Evolutionary conservation across 2,888 invertebrate genomes (phyloP).

Genomic region (Coecobrya sp.): DNA sequence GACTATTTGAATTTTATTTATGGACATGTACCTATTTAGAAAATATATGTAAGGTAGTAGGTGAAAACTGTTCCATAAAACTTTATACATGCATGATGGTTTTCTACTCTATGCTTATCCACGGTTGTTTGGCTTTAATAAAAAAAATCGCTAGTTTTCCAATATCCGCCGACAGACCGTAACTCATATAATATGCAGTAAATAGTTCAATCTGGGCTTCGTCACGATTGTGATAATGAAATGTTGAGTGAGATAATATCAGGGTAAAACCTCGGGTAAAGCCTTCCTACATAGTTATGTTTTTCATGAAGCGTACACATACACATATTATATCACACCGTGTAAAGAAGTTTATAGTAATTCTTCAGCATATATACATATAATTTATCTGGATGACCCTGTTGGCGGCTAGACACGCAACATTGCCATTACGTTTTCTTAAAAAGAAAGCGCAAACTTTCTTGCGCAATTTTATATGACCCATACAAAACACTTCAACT

Average conservation of each 20-base stretch:
- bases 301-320: too few species aligned
- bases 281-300: too few species aligned
- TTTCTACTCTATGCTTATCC: background rate
- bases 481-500: background rate
- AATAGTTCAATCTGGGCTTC: background rate
- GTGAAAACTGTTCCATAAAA: background rate
- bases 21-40: background rate
- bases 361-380: background rate
- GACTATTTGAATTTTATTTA: background rate
- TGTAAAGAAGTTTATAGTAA: too few species aligned
- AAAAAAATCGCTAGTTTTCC: background rate
- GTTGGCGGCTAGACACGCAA: conserved; percentile 31
- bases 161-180: background rate
- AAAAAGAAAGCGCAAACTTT: conserved; percentile 2
- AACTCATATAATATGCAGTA: background rate
- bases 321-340: too few species aligned
- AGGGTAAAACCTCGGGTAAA: too few species aligned
- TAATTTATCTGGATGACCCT: conserved; percentile 9
- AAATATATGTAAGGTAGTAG: background rate
- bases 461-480: background rate
- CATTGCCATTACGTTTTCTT: conserved; percentile 35
- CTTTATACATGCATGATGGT: background rate
- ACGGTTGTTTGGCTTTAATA: background rate
- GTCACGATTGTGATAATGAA: background rate
- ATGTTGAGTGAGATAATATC: too few species aligned